Percentiles rank a stretch among this genome's conserved stretches.
These are phyloP conservation scores for Meiosimyza decipiens DNA, from an alignment of 2,888 invertebrate genomes.

Conservation along the genomic window DNA sequence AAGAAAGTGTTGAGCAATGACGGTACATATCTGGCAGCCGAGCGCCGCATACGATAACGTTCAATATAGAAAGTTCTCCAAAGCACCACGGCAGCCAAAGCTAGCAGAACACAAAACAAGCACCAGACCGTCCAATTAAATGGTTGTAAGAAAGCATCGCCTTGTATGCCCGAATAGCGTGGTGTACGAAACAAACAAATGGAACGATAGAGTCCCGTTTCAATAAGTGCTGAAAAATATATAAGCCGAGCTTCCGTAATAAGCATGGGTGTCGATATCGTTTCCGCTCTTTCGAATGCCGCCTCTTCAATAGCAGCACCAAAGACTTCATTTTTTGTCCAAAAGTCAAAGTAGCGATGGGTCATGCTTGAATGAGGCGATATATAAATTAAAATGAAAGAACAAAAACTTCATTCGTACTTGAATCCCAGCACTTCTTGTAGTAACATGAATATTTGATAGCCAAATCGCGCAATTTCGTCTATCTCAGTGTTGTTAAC, in stretches of 20 bases:
- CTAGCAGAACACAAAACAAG: conserved; percentile 63
- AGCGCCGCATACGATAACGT: conserved; percentile 35
- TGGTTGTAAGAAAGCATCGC: conserved; percentile 71
- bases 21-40: conserved; percentile 50
- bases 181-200: conserved; percentile 72
- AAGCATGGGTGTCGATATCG: conserved; percentile 51
- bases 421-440: conserved; percentile 55
- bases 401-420: conserved; percentile 45
- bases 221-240: conserved; percentile 47
- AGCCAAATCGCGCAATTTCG: conserved; percentile 55
- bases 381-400: too few relatives aligned
- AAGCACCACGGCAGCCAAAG: conserved; percentile 58
- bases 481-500: conserved; percentile 54
- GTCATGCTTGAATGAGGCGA: conserved; percentile 45
- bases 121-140: conserved; percentile 71
- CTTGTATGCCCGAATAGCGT: conserved; percentile 69
- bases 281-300: conserved; percentile 50
- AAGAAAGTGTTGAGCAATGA: conserved; percentile 58
- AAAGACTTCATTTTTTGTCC: conserved; percentile 53
- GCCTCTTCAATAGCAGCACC: conserved; percentile 59
- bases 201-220: conserved; percentile 58
- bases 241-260: conserved; percentile 47
- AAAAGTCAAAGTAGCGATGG: conserved; percentile 49
- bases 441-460: conserved; percentile 49
- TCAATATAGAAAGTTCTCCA: conserved; percentile 61